These are phyloP conservation scores for Protonibea diacanthus DNA, from an alignment of 2,797 vertebrate genomes.

Conservation along the genomic window DNA sequence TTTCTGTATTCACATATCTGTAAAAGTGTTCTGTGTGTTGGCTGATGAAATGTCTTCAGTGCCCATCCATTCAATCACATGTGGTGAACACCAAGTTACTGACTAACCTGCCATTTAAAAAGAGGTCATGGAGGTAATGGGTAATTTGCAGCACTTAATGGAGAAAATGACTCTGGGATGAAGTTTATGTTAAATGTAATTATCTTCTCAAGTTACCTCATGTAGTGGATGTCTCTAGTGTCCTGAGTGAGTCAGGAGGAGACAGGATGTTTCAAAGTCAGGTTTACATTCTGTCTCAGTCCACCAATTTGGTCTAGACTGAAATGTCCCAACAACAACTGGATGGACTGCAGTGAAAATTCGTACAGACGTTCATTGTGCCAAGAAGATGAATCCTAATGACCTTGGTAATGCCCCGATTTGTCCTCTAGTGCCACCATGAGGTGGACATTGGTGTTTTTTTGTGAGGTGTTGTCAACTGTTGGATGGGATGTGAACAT, in stretches of 20 bases:
- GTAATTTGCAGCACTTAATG: slow-evolving; percentile 66
- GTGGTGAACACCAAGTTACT: slow-evolving; percentile 29
- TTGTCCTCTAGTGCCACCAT: background rate
- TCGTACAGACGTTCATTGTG: background rate
- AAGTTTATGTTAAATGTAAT: slow-evolving; percentile 64
- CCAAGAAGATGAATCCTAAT: background rate
- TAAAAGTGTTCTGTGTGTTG: background rate
- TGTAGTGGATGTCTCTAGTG: background rate
- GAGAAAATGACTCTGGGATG: slow-evolving; percentile 54
- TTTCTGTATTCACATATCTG: background rate
- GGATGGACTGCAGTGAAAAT: background rate
- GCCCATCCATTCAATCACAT: slow-evolving; percentile 38
- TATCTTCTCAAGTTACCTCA: slow-evolving; percentile 48
- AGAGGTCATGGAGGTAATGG: slow-evolving; percentile 59
- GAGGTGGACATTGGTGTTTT: background rate
- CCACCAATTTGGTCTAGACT: background rate
- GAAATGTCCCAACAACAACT: background rate
- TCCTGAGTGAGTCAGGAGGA: slow-evolving; percentile 12
- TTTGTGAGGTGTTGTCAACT: background rate
- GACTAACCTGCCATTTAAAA: slow-evolving; percentile 54
- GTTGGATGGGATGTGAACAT: background rate
- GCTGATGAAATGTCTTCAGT: slow-evolving; percentile 8
- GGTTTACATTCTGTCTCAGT: background rate
- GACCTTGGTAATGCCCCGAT: background rate
- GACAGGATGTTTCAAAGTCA: background rate